These are phyloP conservation scores for Furnarius figulus DNA, from an alignment of 2,113 vertebrate species.

Conservation along the genomic window DNA sequence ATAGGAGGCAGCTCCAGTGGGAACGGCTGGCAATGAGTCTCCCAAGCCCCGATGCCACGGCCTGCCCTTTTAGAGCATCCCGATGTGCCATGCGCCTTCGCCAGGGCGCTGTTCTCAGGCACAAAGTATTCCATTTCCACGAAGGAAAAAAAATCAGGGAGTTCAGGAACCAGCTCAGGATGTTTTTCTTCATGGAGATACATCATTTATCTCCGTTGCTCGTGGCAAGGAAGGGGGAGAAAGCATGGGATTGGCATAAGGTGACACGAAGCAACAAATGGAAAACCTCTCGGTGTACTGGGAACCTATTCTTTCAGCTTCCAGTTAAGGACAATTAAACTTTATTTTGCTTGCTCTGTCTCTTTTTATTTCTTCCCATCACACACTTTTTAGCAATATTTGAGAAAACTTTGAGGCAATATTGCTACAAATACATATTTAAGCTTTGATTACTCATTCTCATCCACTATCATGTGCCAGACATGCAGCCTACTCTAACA, in stretches of 20 bases:
- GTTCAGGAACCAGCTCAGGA: neutral
- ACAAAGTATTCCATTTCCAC: neutral
- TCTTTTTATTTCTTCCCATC: constrained; percentile 41
- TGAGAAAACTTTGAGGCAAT: constrained; percentile 48
- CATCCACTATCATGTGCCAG: constrained; percentile 75
- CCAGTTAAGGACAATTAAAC: neutral
- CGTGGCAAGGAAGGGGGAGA: neutral
- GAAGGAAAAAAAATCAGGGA: constrained; percentile 18
- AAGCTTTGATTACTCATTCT: constrained; percentile 79
- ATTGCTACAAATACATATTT: constrained; percentile 76
- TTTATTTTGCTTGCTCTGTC: constrained; percentile 44
- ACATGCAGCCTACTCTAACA: constrained; percentile 74
- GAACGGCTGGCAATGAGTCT: neutral
- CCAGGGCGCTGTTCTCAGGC: constrained; percentile 24
- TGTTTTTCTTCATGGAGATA: constrained; percentile 6
- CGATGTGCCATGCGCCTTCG: neutral
- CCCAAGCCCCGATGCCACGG: constrained; percentile 9
- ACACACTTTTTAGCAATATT: constrained; percentile 38
- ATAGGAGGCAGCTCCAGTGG: constrained; percentile 27
- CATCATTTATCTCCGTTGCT: neutral
- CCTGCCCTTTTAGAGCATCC: constrained; percentile 26
- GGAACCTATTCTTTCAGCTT: constrained; percentile 27
- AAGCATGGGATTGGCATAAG: neutral
- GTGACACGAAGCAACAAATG: constrained; percentile 1
- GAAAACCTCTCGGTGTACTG: neutral